Evolutionary conservation across 2,888 invertebrate genomes (phyloP).

Genomic region (Lasioglossum morio): DNA sequence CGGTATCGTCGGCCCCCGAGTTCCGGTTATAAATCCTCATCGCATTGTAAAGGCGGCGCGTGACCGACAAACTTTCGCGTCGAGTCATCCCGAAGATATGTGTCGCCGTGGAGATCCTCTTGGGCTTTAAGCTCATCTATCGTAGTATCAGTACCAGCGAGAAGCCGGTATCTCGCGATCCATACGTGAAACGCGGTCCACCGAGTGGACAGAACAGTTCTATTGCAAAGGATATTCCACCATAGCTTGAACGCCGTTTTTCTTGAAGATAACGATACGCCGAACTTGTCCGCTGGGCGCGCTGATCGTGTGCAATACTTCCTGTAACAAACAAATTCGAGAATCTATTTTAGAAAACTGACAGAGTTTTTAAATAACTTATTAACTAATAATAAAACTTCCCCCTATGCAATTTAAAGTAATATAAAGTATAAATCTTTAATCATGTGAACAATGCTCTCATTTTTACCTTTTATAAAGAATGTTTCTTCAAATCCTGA

Average conservation of each 20-base stretch:
- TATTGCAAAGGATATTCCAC: slow-evolving; percentile 96
- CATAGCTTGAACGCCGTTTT: slow-evolving; percentile 99
- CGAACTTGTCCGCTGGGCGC: slow-evolving; percentile 97
- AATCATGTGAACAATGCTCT: no score
- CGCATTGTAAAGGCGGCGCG: slow-evolving; percentile 48
- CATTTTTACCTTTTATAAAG: no score
- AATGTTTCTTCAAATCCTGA: no score
- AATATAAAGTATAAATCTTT: no score
- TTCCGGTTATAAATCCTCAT: slow-evolving; percentile 65
- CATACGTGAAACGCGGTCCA: slow-evolving; percentile 44
- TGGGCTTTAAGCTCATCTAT: slow-evolving; percentile 52
- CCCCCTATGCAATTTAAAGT: no score
- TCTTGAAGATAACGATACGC: slow-evolving; percentile 99
- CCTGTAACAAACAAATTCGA: slow-evolving; percentile 90
- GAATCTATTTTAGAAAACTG: slow-evolving; percentile 14
- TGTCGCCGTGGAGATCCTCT: slow-evolving; percentile 63
- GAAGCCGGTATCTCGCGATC: slow-evolving; percentile 15
- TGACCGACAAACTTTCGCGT: slow-evolving; percentile 64
- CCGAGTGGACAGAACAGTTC: slow-evolving; percentile 11
- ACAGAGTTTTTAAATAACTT: background rate
- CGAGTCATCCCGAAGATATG: slow-evolving; percentile 39
- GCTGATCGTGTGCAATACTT: slow-evolving; percentile 99
- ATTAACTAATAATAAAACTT: no score
- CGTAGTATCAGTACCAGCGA: slow-evolving; percentile 23
- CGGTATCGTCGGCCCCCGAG: slow-evolving; percentile 10